phyloP scores from a whole-genome alignment of 2,888 invertebrate genomes.

The Lysandra bellargus region DNA sequence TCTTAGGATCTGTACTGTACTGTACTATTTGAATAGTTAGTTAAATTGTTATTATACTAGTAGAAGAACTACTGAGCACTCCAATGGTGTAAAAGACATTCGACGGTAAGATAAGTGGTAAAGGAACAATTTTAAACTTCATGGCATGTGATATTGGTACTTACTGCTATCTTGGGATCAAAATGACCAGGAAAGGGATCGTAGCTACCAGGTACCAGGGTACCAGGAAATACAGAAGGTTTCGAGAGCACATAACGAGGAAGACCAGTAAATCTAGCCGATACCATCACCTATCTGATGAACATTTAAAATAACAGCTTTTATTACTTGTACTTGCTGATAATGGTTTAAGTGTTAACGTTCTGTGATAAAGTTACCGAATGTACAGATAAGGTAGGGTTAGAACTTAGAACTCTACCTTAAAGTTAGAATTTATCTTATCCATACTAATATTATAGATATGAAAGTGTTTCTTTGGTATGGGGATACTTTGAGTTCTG shows the following conservation, averaged over 20 bases:
- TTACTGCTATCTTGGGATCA: conserved; percentile 1
- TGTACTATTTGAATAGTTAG: neutral
- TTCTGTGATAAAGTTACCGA: neutral
- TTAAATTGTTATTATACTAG: neutral
- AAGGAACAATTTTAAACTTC: neutral
- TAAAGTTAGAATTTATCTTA: no score
- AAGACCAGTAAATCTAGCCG: conserved; percentile 23
- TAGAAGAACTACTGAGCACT: neutral
- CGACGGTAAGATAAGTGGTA: neutral
- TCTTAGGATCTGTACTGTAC: no score
- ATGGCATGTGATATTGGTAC: neutral
- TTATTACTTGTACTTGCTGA: neutral
- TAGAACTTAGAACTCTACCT: no score
- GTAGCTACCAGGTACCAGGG: neutral
- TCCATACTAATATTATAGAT: no score
- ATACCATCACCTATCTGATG: conserved; percentile 21
- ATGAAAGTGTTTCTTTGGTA: no score
- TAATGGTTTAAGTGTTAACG: conserved; percentile 2
- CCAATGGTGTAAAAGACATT: neutral
- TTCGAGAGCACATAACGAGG: conserved; percentile 1
- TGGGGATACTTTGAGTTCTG: no score
- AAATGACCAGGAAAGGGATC: conserved; percentile 4
- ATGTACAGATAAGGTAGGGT: neutral
- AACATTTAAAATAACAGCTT: conserved; percentile 12
- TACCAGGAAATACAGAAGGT: neutral